phyloP scores from a whole-genome alignment of 2,797 vertebrate species.

The Crocidura indochinensis region DNA sequence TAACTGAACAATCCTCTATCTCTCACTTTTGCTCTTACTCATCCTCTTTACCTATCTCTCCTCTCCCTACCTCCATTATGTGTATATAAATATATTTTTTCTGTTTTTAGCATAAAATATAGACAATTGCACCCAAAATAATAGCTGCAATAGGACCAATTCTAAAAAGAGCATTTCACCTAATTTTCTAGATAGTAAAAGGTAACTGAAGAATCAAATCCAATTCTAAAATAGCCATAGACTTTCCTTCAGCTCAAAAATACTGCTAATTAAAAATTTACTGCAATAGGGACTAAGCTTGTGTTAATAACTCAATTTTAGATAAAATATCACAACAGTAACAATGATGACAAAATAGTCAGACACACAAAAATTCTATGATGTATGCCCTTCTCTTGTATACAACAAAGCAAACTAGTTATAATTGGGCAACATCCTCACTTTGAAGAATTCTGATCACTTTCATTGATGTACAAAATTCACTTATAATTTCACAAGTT shows the following conservation, averaged over 20 bases:
- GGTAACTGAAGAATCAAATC: slow-evolving; percentile 18
- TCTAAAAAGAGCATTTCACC: not conserved
- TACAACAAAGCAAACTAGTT: slow-evolving; percentile 24
- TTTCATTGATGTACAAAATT: slow-evolving; percentile 34
- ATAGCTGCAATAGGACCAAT: not conserved
- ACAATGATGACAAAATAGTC: slow-evolving; percentile 13
- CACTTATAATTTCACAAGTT: slow-evolving; percentile 23
- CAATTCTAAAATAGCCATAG: slow-evolving; percentile 51
- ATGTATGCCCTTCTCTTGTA: not conserved
- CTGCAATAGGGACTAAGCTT: slow-evolving; percentile 37
- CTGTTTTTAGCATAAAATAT: not conserved
- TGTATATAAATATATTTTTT: not conserved
- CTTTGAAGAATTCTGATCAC: slow-evolving; percentile 14
- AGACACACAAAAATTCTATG: not conserved
- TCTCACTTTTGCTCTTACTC: not conserved
- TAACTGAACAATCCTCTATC: not conserved
- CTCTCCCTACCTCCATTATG: not conserved
- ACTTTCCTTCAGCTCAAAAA: slow-evolving; percentile 57
- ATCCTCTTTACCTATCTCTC: not conserved
- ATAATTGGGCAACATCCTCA: slow-evolving; percentile 20
- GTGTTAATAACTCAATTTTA: not conserved
- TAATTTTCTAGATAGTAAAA: slow-evolving; percentile 1
- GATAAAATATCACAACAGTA: not conserved
- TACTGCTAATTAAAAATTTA: slow-evolving; percentile 1
- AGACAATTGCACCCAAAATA: not conserved